These are phyloP conservation scores for Drosophila cardini DNA, from an alignment of 1,140 invertebrate genomes.

Conservation along the genomic window DNA sequence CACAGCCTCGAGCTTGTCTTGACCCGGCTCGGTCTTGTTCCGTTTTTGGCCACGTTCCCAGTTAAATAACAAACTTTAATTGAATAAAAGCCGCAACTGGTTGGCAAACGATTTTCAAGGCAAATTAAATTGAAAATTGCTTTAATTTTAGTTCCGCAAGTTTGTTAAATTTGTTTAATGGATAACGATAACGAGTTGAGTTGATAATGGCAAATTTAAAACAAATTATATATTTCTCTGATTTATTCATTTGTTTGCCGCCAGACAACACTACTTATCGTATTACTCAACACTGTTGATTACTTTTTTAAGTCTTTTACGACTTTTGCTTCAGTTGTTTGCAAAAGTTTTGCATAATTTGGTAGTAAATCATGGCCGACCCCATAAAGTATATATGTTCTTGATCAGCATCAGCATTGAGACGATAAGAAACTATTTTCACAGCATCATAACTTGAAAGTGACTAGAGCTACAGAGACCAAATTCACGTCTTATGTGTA, in stretches of 20 bases:
- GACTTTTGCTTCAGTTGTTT: background rate
- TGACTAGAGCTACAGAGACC: too few species aligned
- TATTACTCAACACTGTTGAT: background rate
- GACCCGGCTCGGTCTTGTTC: background rate
- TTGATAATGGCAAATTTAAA: background rate
- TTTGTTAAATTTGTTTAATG: conserved; percentile 41
- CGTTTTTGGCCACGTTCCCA: conserved; percentile 14
- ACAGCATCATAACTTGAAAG: too few species aligned
- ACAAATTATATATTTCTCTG: background rate
- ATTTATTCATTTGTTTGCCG: background rate
- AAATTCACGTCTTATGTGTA: too few species aligned
- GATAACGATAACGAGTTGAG: conserved; percentile 25
- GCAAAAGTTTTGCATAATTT: background rate
- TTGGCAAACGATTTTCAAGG: conserved; percentile 19
- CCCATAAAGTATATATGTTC: too few species aligned
- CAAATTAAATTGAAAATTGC: conserved; percentile 38
- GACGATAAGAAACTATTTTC: too few species aligned
- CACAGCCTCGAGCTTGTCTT: background rate
- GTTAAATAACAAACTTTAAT: conserved; percentile 39
- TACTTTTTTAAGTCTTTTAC: background rate
- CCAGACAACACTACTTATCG: background rate
- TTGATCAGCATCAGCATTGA: too few species aligned
- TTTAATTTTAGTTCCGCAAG: conserved; percentile 11
- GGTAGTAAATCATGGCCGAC: too few species aligned
- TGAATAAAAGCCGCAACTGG: conserved; percentile 36